Evolutionary conservation across 2,113 vertebrate species (phyloP).

Genomic region (Turdus rufiventris): DNA sequence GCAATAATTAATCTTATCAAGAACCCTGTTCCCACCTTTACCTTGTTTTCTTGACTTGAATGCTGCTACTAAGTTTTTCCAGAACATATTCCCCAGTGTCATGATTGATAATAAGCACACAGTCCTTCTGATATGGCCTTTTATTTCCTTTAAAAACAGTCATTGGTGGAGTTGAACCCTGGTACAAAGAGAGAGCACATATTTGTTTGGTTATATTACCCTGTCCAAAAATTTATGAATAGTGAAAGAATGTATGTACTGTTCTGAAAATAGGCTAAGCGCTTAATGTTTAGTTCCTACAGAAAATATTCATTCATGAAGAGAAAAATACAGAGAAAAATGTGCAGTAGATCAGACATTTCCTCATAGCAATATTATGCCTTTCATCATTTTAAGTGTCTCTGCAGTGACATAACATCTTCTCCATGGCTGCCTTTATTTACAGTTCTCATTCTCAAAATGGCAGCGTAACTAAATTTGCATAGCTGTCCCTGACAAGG

Average conservation of each 20-base stretch:
- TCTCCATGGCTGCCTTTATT: neutral
- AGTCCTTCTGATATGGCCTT: constrained; percentile 96
- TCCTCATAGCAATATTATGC: neutral
- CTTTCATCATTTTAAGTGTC: constrained; percentile 8
- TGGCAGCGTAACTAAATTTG: neutral
- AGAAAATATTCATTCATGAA: neutral
- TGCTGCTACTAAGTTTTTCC: constrained; percentile 97
- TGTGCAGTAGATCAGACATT: neutral
- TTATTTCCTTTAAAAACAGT: constrained; percentile 99
- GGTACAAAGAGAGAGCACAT: neutral
- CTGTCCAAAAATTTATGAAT: neutral
- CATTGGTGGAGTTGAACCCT: constrained; percentile 98
- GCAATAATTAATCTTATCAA: neutral
- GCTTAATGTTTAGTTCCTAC: neutral
- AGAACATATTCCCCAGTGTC: constrained; percentile 95
- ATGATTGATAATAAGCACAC: constrained; percentile 97
- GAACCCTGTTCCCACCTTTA: constrained; percentile 55
- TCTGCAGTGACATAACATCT: constrained; percentile 10
- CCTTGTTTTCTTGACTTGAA: constrained; percentile 99
- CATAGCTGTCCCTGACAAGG: neutral
- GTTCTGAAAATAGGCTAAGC: neutral
- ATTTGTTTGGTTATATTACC: neutral
- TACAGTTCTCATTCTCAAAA: constrained; percentile 27
- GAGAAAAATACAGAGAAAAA: neutral
- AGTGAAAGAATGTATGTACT: neutral